Evolutionary conservation across 2,888 invertebrate species (phyloP).

Genomic region (Thereva nobilitata): DNA sequence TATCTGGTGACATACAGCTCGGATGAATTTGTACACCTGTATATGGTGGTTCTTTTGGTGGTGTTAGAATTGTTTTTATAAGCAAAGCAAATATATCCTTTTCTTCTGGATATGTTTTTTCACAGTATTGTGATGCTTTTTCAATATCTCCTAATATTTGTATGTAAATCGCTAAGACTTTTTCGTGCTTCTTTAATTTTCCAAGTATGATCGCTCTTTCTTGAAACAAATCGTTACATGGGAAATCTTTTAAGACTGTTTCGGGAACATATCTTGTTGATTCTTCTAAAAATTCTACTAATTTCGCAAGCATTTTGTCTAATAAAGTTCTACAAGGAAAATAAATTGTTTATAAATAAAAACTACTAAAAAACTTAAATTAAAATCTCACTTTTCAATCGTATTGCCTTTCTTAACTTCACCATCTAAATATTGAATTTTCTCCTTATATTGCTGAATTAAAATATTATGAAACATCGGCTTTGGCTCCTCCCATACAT

Average conservation of each 20-base stretch:
- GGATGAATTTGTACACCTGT: conserved; percentile 60
- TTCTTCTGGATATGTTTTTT: conserved; percentile 65
- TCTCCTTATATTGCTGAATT: conserved; percentile 85
- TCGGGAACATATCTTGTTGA: conserved; percentile 85
- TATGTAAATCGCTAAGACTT: conserved; percentile 90
- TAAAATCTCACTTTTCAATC: background rate
- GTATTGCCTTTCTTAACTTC: conserved; percentile 49
- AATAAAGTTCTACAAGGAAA: conserved; percentile 38
- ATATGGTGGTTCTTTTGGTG: conserved; percentile 56
- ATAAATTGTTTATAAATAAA: background rate
- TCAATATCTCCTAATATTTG: conserved; percentile 82
- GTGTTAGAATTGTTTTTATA: conserved; percentile 60
- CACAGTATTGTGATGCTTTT: conserved; percentile 84
- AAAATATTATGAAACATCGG: conserved; percentile 88
- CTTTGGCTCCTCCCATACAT: conserved; percentile 84
- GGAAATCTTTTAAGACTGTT: conserved; percentile 83
- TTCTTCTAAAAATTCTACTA: conserved; percentile 78
- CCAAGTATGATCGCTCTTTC: conserved; percentile 95
- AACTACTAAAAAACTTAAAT: background rate
- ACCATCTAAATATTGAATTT: conserved; percentile 60
- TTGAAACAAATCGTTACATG: conserved; percentile 81
- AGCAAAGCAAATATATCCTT: conserved; percentile 51
- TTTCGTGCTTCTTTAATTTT: conserved; percentile 85
- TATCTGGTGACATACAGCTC: conserved; percentile 71
- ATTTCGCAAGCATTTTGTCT: conserved; percentile 60